These are phyloP conservation scores for Nebria brevicollis DNA, from an alignment of 2,888 invertebrate genomes.

Conservation along the genomic window DNA sequence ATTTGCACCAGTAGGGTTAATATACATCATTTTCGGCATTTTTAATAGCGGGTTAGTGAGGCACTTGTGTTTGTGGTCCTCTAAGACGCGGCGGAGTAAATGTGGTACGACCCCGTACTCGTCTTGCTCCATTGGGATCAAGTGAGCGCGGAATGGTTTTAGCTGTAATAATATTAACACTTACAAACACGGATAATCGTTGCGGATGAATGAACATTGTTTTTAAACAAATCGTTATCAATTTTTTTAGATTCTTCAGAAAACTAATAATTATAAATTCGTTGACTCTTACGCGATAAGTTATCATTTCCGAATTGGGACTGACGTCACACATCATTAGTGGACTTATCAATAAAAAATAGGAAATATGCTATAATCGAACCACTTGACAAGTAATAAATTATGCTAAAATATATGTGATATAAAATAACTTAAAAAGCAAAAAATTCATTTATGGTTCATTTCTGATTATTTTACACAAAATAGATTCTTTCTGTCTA, in stretches of 20 bases:
- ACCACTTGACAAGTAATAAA: too few relatives aligned
- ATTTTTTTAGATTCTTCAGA: not conserved
- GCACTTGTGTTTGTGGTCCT: constrained; percentile 64
- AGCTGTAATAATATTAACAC: constrained; percentile 65
- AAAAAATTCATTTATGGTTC: too few relatives aligned
- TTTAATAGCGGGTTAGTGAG: constrained; percentile 57
- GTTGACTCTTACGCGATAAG: not conserved
- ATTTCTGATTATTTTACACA: too few relatives aligned
- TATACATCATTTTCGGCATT: constrained; percentile 78
- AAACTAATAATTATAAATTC: not conserved
- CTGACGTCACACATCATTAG: not conserved
- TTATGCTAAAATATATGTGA: too few relatives aligned
- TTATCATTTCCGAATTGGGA: not conserved
- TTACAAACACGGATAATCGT: not conserved
- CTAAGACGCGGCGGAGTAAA: constrained; percentile 68
- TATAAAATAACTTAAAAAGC: too few relatives aligned
- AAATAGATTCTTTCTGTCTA: too few relatives aligned
- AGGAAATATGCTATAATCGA: not conserved
- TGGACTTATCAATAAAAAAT: not conserved
- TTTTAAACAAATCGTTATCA: not conserved
- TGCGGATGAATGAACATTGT: not conserved
- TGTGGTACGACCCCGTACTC: constrained; percentile 74
- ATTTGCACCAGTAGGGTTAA: constrained; percentile 81
- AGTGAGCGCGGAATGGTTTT: constrained; percentile 72
- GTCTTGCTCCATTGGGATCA: constrained; percentile 77